Percentiles rank a stretch among this genome's conserved stretches.
phyloP scores from a whole-genome alignment of 2,888 invertebrate genomes.

The Cephus pygmeus region DNA sequence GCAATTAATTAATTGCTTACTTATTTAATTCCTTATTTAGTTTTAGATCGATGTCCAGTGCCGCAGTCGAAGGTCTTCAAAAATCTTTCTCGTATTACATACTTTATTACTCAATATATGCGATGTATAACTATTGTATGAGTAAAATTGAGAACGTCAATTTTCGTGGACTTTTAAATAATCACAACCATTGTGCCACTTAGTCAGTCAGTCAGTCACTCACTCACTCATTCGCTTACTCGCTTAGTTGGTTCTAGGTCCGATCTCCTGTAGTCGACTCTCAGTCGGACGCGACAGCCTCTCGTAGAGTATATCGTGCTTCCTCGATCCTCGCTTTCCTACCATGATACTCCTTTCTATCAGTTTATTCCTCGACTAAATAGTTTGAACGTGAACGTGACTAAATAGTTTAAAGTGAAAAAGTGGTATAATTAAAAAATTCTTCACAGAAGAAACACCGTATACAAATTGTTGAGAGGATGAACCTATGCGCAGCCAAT shows the following conservation, averaged over 20 bases:
- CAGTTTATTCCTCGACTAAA: neutral
- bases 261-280: slow-evolving; percentile 1
- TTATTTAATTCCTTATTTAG: neutral
- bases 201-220: slow-evolving; percentile 30
- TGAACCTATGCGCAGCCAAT: neutral
- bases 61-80: neutral
- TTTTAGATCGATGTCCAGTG: neutral
- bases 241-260: slow-evolving; percentile 19
- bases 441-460: neutral
- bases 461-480: neutral
- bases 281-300: slow-evolving; percentile 4
- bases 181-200: slow-evolving; percentile 19
- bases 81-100: neutral
- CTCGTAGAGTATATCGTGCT: neutral
- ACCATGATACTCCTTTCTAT: neutral
- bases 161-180: neutral
- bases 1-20: neutral
- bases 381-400: neutral
- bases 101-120: neutral
- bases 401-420: neutral
- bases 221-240: slow-evolving; percentile 26
- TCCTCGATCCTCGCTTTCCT: neutral
- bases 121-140: neutral
- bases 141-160: neutral
- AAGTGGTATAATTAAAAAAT: neutral